Evolutionary conservation across 2,888 invertebrate species (phyloP), one percentile per base, ranked within the genome.

Genomic region (Ochlodes sylvanus): DNA sequence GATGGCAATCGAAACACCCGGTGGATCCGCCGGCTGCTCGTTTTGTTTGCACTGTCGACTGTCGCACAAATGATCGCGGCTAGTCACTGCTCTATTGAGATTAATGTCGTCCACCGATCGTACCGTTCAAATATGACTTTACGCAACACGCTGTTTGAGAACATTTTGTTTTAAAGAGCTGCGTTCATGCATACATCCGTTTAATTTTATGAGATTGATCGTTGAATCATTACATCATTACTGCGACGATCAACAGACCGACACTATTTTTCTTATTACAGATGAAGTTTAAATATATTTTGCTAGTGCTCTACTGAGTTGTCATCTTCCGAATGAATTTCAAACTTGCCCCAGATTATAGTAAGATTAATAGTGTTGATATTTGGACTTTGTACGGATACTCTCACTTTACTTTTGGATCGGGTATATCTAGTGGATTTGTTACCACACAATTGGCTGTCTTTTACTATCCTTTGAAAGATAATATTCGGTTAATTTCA

Each of bases 41-140:
- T 67, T 71, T 68, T 63, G 65, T 68, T 70, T 63, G 65, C 57
- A 52, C 58, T 60, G 50, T 52, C 21, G 21, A 50, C 58, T 67
- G 63, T 60, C 66, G 50, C 66, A 63, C 66, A 58, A 66, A 67
- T 67, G 70, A 67, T 67, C 63, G 66, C 63, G 58, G 56, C 66
- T 69, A 70, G 58, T 71, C 71, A 61, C 68, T 50, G 50, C 62
- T 70, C 65, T 70, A 73, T 74, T 69, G 72, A 68, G 71, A 72
- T 70, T 69, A 71, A 74, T 74, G 73, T 66, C 60, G 60, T 61
- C 55, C 54, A 67, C 1, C 12, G 44, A 27, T 32, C 34, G 55
- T 27, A 14, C 32, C 61, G 12, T 67, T 61, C 67, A 67, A 67
- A 67, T 67, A 38, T 67, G 61, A 44, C 55, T 67, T 67, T 55